phyloP scores from a whole-genome alignment of 2,888 invertebrate genomes.

The Loripinus fragilis region DNA sequence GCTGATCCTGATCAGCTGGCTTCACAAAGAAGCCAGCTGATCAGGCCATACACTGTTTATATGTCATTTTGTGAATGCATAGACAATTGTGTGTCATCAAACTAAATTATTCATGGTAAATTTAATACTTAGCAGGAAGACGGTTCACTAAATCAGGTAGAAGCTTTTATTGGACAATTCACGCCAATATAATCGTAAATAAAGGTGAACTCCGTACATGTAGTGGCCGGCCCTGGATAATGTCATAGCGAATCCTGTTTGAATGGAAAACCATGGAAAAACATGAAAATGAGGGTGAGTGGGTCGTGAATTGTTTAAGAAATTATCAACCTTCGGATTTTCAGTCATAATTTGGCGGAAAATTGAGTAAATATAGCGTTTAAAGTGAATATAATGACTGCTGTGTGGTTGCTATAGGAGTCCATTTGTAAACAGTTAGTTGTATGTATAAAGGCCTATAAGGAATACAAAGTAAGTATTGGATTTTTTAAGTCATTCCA shows the following conservation, averaged over 20 bases:
- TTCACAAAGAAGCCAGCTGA: too few species aligned
- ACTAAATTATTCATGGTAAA: too few species aligned
- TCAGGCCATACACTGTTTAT: too few species aligned
- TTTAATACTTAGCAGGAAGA: too few species aligned
- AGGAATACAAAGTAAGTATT: background rate
- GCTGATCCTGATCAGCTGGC: too few species aligned
- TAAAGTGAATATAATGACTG: background rate
- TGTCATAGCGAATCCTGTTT: background rate
- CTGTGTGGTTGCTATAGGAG: slow-evolving; percentile 54
- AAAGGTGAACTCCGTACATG: background rate
- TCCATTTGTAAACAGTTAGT: slow-evolving; percentile 43
- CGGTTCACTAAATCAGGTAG: background rate
- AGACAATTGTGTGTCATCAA: too few species aligned
- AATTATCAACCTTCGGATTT: background rate
- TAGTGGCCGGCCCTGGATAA: background rate
- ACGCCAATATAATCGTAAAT: slow-evolving; percentile 4
- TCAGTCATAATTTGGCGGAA: background rate
- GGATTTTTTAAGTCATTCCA: too few species aligned
- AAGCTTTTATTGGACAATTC: slow-evolving; percentile 8
- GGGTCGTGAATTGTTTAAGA: background rate
- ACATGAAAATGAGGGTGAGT: slow-evolving; percentile 17
- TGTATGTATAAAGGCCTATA: slow-evolving; percentile 3
- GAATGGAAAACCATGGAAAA: slow-evolving; percentile 18
- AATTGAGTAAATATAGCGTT: background rate
- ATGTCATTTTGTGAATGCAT: too few species aligned